Evolutionary conservation across 2,113 vertebrate species (phyloP).

Genomic region (Lanius ludovicianus): DNA sequence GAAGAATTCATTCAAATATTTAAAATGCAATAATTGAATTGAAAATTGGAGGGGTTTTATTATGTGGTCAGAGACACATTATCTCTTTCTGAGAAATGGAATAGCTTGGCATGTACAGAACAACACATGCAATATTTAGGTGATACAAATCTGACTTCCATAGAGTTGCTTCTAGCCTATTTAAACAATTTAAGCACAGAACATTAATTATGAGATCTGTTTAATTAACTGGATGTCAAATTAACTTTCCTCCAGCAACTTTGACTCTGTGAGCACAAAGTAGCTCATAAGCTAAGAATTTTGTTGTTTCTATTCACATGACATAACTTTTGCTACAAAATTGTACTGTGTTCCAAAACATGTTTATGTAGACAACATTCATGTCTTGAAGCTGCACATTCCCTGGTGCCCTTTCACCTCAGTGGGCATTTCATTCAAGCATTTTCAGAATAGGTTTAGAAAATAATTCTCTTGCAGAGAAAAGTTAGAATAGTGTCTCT

Average conservation of each 20-base stretch:
- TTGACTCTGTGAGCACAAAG: not conserved
- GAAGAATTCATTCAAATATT: not conserved
- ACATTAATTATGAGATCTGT: not conserved
- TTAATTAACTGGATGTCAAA: not conserved
- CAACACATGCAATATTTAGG: not conserved
- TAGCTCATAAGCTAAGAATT: not conserved
- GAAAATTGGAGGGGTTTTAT: not conserved
- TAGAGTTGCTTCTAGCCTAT: not conserved
- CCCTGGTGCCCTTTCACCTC: not conserved
- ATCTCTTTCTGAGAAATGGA: not conserved
- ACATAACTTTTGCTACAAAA: not conserved
- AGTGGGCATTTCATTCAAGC: not conserved
- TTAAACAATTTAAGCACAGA: not conserved
- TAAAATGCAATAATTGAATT: not conserved
- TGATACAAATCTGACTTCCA: not conserved
- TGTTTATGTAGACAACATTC: not conserved
- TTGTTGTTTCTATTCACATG: not conserved
- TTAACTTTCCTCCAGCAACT: not conserved
- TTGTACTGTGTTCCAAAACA: not conserved
- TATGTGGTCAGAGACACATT: not conserved
- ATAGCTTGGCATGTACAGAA: not conserved
- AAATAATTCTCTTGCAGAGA: not conserved
- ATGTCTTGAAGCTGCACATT: not conserved
- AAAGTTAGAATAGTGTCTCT: not conserved
- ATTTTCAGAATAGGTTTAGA: not conserved